Evolutionary conservation across 2,888 invertebrate genomes (phyloP).

Genomic region (Synergus japonicus): DNA sequence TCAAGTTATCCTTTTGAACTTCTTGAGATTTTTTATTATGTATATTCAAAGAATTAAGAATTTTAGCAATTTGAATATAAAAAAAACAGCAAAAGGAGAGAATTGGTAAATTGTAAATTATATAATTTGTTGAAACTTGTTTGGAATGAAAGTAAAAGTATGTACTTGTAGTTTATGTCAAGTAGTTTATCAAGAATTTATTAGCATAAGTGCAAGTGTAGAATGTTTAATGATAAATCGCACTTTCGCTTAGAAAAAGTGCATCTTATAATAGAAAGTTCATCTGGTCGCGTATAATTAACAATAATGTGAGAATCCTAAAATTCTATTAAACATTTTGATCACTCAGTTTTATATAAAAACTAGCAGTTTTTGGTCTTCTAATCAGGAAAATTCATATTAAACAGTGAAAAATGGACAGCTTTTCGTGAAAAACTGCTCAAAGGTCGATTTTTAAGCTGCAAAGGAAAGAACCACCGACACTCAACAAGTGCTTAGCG

Average conservation of each 20-base stretch:
- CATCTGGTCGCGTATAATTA: not conserved
- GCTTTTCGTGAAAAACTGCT: no score
- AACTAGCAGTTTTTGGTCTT: not conserved
- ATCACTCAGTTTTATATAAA: not conserved
- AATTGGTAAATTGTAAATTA: not conserved
- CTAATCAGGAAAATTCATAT: no score
- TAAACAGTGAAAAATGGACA: no score
- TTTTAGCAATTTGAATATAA: not conserved
- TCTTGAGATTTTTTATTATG: not conserved
- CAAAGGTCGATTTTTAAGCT: no score
- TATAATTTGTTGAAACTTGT: slow-evolving; percentile 16
- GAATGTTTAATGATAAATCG: slow-evolving; percentile 5
- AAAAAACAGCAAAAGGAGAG: not conserved
- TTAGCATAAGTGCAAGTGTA: slow-evolving; percentile 9
- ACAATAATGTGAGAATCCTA: not conserved
- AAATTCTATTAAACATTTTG: not conserved
- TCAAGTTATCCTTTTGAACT: not conserved
- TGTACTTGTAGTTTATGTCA: slow-evolving; percentile 1
- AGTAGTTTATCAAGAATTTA: slow-evolving; percentile 14
- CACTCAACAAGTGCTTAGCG: no score
- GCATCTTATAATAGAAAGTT: slow-evolving; percentile 29
- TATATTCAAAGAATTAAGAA: not conserved
- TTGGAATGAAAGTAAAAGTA: slow-evolving; percentile 32
- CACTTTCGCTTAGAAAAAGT: slow-evolving; percentile 34
- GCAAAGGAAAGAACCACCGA: no score